Percentiles rank a stretch among this genome's conserved stretches.
phyloP scores from a whole-genome alignment of 2,797 vertebrate species.

The Neostethus bicornis region DNA sequence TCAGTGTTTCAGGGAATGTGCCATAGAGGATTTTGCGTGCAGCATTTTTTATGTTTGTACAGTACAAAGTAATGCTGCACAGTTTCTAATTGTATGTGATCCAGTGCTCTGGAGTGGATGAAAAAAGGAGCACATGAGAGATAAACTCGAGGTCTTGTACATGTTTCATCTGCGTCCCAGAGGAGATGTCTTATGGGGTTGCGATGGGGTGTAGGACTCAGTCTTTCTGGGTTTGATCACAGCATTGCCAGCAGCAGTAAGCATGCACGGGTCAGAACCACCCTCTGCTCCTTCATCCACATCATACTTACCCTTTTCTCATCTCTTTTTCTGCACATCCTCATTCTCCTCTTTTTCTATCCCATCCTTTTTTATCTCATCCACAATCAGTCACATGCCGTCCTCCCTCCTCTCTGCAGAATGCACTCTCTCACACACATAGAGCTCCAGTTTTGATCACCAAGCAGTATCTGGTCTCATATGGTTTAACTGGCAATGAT shows the following conservation, averaged over 20 bases:
- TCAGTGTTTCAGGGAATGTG: slow-evolving; percentile 63
- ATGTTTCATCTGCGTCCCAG: slow-evolving; percentile 69
- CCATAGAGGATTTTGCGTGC: slow-evolving; percentile 54
- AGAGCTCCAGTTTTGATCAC: slow-evolving; percentile 73
- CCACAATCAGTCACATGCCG: slow-evolving; percentile 63
- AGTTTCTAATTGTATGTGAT: slow-evolving; percentile 62
- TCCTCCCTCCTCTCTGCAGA: slow-evolving; percentile 46
- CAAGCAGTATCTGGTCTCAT: slow-evolving; percentile 74
- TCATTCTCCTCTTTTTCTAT: slow-evolving; percentile 48
- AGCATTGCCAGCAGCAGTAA: slow-evolving; percentile 64
- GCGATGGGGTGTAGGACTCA: slow-evolving; percentile 61
- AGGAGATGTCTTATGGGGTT: slow-evolving; percentile 66
- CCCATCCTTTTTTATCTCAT: slow-evolving; percentile 65
- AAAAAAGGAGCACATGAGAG: slow-evolving; percentile 54
- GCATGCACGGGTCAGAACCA: slow-evolving; percentile 62
- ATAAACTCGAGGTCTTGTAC: slow-evolving; percentile 66
- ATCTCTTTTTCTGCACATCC: slow-evolving; percentile 61
- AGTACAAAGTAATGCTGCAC: slow-evolving; percentile 55
- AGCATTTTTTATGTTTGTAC: slow-evolving; percentile 59
- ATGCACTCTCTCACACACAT: slow-evolving; percentile 31
- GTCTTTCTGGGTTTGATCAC: slow-evolving; percentile 73
- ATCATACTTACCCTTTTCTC: slow-evolving; percentile 57
- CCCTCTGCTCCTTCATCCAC: slow-evolving; percentile 48
- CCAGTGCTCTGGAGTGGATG: slow-evolving; percentile 36
- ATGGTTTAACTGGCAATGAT: slow-evolving; percentile 78